A percentile compares a stretch with the other conserved stretches of the same genome.
Evolutionary conservation across 2,113 vertebrate genomes (phyloP).

Genomic region (Trogon melanurus): DNA sequence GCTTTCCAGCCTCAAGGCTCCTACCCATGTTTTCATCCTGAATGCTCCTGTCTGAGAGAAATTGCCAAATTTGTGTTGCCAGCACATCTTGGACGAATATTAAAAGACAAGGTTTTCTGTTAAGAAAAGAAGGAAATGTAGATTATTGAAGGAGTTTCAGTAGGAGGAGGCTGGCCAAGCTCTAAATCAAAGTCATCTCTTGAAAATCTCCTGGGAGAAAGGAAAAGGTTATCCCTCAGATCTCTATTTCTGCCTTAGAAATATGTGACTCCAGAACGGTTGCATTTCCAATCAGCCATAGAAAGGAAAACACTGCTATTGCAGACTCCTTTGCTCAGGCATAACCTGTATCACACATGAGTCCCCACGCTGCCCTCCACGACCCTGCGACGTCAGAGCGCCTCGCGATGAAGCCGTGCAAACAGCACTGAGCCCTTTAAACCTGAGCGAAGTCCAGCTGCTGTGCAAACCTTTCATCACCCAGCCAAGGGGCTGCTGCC

Average conservation of each 20-base stretch:
- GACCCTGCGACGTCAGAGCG: accelerated
- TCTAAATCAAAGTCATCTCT: slow-evolving; percentile 44
- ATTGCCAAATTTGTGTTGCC: not conserved
- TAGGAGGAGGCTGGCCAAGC: not conserved
- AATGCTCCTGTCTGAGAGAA: not conserved
- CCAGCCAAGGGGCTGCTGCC: not conserved
- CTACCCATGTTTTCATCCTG: not conserved
- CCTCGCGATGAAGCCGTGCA: accelerated
- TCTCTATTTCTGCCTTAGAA: not conserved
- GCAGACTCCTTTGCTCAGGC: not conserved
- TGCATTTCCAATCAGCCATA: not conserved
- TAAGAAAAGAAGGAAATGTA: not conserved
- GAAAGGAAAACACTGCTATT: not conserved
- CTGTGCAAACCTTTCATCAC: accelerated
- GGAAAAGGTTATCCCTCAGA: slow-evolving; percentile 4
- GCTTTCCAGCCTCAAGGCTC: not conserved
- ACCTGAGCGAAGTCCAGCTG: not conserved
- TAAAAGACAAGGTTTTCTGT: not conserved
- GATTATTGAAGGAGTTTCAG: not conserved
- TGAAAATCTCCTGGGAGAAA: not conserved
- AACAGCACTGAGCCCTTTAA: not conserved
- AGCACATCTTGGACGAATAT: not conserved
- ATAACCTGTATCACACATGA: accelerated
- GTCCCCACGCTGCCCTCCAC: not conserved
- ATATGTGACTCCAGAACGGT: not conserved